Percentiles rank a stretch among this genome's conserved stretches.
phyloP scores from a whole-genome alignment of 2,888 invertebrate genomes.

The Tholera decimalis region DNA sequence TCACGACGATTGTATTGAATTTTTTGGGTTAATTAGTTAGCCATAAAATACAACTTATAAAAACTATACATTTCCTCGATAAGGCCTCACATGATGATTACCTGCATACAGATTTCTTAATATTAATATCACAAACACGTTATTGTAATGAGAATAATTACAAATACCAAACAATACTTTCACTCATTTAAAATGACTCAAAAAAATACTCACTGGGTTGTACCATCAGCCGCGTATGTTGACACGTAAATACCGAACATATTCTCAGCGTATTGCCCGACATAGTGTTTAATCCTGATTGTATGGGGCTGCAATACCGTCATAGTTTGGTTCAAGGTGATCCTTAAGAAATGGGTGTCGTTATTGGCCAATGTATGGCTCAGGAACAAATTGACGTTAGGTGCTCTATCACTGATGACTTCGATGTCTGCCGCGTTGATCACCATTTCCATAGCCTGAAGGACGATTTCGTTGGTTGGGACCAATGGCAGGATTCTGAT shows the following conservation, averaged over 20 bases:
- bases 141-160: background rate
- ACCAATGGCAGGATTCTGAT: slow-evolving; percentile 79
- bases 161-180: slow-evolving; percentile 4
- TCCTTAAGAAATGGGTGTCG: slow-evolving; percentile 88
- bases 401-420: slow-evolving; percentile 65
- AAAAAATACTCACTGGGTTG: slow-evolving; percentile 76
- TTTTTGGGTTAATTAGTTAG: too few relatives aligned
- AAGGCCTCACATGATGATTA: too few relatives aligned
- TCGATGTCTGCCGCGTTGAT: slow-evolving; percentile 69
- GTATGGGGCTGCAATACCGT: slow-evolving; percentile 80
- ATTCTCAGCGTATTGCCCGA: slow-evolving; percentile 90
- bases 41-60: too few relatives aligned
- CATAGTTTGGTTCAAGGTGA: slow-evolving; percentile 80
- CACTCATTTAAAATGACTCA: slow-evolving; percentile 18
- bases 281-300: slow-evolving; percentile 89
- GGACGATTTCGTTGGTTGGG: slow-evolving; percentile 76
- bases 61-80: too few relatives aligned
- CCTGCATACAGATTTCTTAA: too few relatives aligned
- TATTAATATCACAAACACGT: background rate
- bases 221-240: slow-evolving; percentile 80
- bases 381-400: slow-evolving; percentile 63
- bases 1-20: background rate
- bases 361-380: slow-evolving; percentile 69
- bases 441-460: slow-evolving; percentile 88
- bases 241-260: slow-evolving; percentile 93